Percentiles rank a stretch among this genome's conserved stretches.
phyloP scores from a whole-genome alignment of 2,113 vertebrate genomes.

The Harpagus bidentatus region DNA sequence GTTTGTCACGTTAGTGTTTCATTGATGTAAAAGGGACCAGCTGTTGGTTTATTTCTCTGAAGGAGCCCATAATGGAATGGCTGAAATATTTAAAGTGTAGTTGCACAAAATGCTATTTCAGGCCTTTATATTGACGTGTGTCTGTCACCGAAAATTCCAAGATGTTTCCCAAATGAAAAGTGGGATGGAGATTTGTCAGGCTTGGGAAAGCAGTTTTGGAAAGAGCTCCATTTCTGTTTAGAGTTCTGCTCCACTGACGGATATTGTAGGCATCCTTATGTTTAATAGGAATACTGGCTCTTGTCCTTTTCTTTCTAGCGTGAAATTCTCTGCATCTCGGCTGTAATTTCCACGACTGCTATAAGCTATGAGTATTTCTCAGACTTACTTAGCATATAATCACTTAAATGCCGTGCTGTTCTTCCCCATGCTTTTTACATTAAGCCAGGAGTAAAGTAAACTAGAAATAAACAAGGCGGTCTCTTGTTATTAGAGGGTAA shows the following conservation, averaged over 20 bases:
- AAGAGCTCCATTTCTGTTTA: background rate
- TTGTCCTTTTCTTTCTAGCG: background rate
- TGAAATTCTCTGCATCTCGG: background rate
- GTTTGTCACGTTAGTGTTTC: background rate
- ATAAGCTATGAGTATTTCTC: background rate
- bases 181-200: background rate
- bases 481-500: background rate
- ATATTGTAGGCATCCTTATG: background rate
- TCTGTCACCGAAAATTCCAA: conserved; percentile 11
- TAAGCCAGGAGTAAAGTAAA: background rate
- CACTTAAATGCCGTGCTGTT: background rate
- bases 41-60: conserved; percentile 38
- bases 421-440: background rate
- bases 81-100: conserved; percentile 59
- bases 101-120: conserved; percentile 17
- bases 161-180: background rate
- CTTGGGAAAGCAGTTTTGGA: background rate
- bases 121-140: background rate
- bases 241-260: background rate
- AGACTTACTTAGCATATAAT: background rate
- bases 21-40: conserved; percentile 22
- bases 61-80: conserved; percentile 15
- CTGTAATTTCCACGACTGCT: background rate
- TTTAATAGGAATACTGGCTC: background rate
- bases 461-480: background rate